Evolutionary conservation across 1,140 invertebrate species (phyloP), one percentile per base, ranked within the genome.

Genomic region (Bombus affinis): DNA sequence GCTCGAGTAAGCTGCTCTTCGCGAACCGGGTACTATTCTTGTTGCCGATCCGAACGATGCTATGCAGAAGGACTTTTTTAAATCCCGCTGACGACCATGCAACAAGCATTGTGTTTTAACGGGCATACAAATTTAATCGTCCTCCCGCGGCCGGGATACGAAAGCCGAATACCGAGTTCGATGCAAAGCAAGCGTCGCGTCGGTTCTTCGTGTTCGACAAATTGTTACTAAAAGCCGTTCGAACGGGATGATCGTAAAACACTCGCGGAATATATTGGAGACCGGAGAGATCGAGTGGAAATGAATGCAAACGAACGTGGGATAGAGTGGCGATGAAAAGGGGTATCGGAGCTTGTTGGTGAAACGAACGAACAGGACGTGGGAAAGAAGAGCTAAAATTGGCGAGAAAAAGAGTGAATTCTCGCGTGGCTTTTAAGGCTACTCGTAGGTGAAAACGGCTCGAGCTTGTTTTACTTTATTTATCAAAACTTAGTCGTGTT

Each of bases 101-200:
- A 72, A 74, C 70, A 74, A 74, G 68, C 71, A 72, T 75, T 75
- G 53, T 62, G 57, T 22, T 75, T 72, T 74, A 65, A 82, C 70
- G 39, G 57, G n/a, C 70, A n/a, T 82, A 74, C 71, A 70, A 81
- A 81, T 81, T 81, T 71, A 81, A 81, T 81, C 78, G 66, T 71
- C 28, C 35, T 15, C 8, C 44, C 35, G 35, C 2, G 42, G 42
- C 25, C 18, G 8, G 2, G n/a, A 53, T 37, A 12, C 78, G 25
- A 70, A 70, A 65, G 12, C 35, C 13, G 13, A 35, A 71, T 39
- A 81, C 42, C 32, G 22, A 35, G 62, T 25, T 28, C 13, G 66
- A 71, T 71, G 65, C 66, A 47, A 81, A 81, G 35, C 78, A 25
- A 39, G 35, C 53, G 53, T 37, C 32, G 59, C 10, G 59, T 62